Evolutionary conservation across 1,140 invertebrate species (phyloP).

Genomic region (Adoxophyes honmai): DNA sequence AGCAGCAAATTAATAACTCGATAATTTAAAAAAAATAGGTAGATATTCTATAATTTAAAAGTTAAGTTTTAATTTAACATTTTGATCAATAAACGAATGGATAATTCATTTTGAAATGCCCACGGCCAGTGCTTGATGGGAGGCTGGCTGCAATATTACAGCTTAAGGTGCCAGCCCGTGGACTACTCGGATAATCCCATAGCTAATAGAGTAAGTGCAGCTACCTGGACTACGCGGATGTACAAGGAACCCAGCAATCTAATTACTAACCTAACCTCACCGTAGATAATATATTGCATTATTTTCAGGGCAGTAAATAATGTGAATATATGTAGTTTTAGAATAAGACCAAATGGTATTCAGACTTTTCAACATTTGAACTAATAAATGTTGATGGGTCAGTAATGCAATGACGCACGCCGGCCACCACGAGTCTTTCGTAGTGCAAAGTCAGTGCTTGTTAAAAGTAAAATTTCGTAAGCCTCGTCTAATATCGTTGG

Average conservation of each 20-base stretch:
- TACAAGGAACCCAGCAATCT: slow-evolving; percentile 17
- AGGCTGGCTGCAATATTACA: slow-evolving; percentile 88
- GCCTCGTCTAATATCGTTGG: neutral
- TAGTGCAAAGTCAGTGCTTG: too few species aligned
- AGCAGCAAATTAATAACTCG: too few species aligned
- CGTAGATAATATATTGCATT: slow-evolving; percentile 58
- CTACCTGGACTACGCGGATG: slow-evolving; percentile 21
- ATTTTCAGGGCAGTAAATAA: slow-evolving; percentile 36
- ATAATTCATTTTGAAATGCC: slow-evolving; percentile 31
- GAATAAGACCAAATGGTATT: neutral
- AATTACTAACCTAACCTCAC: slow-evolving; percentile 47
- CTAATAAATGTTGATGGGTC: too few species aligned
- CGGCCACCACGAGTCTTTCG: neutral
- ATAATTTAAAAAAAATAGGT: too few species aligned
- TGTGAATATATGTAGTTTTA: slow-evolving; percentile 21
- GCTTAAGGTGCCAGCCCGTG: slow-evolving; percentile 93
- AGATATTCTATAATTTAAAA: too few species aligned
- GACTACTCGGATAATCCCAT: slow-evolving; percentile 87
- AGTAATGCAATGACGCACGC: neutral
- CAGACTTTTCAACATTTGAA: too few species aligned
- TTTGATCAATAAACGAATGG: slow-evolving; percentile 19
- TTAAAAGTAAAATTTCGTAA: too few species aligned
- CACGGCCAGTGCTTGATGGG: slow-evolving; percentile 78
- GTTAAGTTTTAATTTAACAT: neutral
- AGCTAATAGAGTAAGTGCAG: slow-evolving; percentile 87